These are phyloP conservation scores for Drosophila parabipectinata DNA, from an alignment of 1,140 invertebrate genomes.

Conservation along the genomic window DNA sequence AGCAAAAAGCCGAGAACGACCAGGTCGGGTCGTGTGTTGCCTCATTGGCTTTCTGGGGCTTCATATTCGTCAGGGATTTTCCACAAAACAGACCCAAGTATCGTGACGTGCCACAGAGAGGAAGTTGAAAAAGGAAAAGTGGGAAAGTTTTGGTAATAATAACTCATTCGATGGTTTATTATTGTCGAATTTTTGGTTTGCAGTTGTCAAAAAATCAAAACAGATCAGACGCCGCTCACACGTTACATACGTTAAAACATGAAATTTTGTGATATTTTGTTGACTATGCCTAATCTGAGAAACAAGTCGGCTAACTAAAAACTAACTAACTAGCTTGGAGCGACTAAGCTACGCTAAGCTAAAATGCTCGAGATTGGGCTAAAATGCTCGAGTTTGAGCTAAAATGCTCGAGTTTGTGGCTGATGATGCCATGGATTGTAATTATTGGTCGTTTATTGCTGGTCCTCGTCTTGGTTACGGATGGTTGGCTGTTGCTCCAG, in stretches of 20 bases:
- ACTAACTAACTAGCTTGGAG: not conserved
- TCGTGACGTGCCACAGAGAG: constrained; percentile 35
- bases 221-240: constrained; percentile 22
- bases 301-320: not conserved
- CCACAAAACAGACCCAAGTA: constrained; percentile 6
- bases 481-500: not conserved
- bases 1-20: constrained; percentile 33
- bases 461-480: not conserved
- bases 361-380: not conserved
- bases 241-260: constrained; percentile 44
- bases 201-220: constrained; percentile 41
- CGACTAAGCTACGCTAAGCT: constrained; percentile 11
- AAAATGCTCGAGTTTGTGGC: not conserved
- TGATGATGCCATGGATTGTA: not conserved
- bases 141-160: constrained; percentile 7
- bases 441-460: not conserved
- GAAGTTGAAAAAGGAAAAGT: constrained; percentile 24
- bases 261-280: constrained; percentile 37
- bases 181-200: constrained; percentile 3
- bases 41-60: constrained; percentile 73
- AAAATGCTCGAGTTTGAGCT: not conserved
- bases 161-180: constrained; percentile 33
- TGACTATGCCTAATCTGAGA: constrained; percentile 8
- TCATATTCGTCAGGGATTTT: constrained; percentile 54
- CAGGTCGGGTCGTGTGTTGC: constrained; percentile 60